A percentile compares a stretch with the other conserved stretches of the same genome.
These are phyloP conservation scores for Bothrops jararaca DNA, from an alignment of 2,113 vertebrate species.

Conservation along the genomic window DNA sequence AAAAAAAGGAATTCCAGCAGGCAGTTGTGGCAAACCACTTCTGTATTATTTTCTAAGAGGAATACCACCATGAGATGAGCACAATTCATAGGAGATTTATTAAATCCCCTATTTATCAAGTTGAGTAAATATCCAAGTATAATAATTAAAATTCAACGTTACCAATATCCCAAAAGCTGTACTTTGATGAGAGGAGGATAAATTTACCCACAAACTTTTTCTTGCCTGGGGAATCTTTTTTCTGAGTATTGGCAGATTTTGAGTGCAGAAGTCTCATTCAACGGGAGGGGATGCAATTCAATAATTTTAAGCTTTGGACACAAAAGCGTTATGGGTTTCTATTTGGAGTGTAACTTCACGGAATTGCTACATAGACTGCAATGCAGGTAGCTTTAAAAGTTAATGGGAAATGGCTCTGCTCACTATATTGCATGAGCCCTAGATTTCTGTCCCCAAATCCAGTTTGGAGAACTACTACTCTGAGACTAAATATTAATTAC, in stretches of 20 bases:
- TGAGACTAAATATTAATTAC: not conserved
- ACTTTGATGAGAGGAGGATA: constrained; percentile 42
- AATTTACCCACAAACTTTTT: constrained; percentile 41
- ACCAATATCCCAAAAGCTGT: not conserved
- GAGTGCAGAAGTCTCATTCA: not conserved
- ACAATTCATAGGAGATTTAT: not conserved
- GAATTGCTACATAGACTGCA: not conserved
- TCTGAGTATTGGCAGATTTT: not conserved
- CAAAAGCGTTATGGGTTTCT: not conserved
- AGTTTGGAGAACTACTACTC: not conserved
- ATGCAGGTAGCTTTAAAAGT: not conserved
- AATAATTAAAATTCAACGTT: constrained; percentile 38
- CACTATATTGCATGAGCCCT: not conserved
- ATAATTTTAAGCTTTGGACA: not conserved
- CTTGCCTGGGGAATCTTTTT: not conserved
- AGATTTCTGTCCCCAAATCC: not conserved
- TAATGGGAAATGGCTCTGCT: not conserved
- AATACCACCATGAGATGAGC: not conserved
- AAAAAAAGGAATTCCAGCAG: not conserved
- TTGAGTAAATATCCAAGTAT: constrained; percentile 58
- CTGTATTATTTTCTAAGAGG: not conserved
- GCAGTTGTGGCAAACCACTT: not conserved
- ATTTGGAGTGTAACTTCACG: not conserved
- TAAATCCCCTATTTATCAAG: constrained; percentile 39
- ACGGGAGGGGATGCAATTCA: not conserved